Evolutionary conservation across 2,888 invertebrate genomes (phyloP).

Genomic region (Acanthosepion pharaonis): DNA sequence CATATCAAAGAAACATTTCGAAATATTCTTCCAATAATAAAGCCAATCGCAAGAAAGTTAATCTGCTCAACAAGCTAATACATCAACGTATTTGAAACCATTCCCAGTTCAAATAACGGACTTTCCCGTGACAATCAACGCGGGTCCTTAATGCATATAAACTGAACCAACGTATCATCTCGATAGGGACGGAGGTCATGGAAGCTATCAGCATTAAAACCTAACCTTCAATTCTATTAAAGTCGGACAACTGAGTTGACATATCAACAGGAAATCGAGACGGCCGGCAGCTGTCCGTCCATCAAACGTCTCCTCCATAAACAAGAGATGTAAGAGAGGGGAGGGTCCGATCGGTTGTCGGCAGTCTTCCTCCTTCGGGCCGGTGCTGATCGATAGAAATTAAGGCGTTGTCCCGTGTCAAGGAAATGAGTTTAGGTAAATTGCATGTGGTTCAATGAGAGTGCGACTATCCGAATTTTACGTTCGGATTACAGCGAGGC

Average conservation of each 20-base stretch:
- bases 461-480: not conserved
- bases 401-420: not conserved
- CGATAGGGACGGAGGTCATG: not conserved
- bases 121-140: no score
- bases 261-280: conserved; percentile 5
- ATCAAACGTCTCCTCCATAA: not conserved
- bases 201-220: not conserved
- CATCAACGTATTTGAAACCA: no score
- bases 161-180: no score
- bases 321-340: no score
- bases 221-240: not conserved
- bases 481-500: not conserved
- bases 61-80: no score
- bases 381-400: not conserved
- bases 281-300: not conserved
- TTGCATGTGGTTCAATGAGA: not conserved
- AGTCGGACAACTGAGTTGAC: not conserved
- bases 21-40: no score
- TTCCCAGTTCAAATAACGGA: no score
- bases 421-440: not conserved
- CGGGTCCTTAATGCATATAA: no score
- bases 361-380: not conserved
- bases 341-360: not conserved
- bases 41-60: no score
- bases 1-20: no score